These are phyloP conservation scores for Frieseomelitta varia DNA, from an alignment of 1,140 invertebrate species.

Conservation along the genomic window DNA sequence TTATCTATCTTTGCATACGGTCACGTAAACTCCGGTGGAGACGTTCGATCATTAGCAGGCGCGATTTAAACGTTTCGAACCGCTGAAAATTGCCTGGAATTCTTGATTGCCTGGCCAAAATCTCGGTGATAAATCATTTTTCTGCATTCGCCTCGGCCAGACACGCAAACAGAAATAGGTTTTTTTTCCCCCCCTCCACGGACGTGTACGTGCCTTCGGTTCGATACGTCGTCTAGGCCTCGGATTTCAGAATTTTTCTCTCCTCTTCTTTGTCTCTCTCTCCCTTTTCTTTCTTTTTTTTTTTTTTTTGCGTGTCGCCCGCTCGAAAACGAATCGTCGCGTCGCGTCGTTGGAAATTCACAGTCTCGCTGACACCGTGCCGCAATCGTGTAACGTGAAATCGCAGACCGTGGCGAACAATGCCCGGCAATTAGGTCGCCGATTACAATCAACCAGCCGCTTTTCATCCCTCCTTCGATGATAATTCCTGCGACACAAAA, in stretches of 20 bases:
- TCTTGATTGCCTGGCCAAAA: constrained; percentile 25
- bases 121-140: constrained; percentile 9
- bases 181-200: background rate
- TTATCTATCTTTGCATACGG: background rate
- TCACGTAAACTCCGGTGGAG: background rate
- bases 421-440: constrained; percentile 67
- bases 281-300: background rate
- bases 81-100: background rate
- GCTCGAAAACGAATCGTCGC: constrained; percentile 3
- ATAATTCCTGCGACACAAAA: constrained; percentile 21
- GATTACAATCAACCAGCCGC: constrained; percentile 66
- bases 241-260: background rate
- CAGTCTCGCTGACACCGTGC: constrained; percentile 54
- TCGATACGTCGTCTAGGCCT: background rate
- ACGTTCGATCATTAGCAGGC: background rate
- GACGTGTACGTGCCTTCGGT: background rate
- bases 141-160: background rate
- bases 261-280: too few species aligned
- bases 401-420: constrained; percentile 60
- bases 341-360: constrained; percentile 47
- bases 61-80: constrained; percentile 5
- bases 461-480: constrained; percentile 25
- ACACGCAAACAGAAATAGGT: constrained; percentile 2
- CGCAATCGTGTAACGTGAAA: constrained; percentile 59
- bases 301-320: background rate